A percentile compares a stretch with the other conserved stretches of the same genome.
These are phyloP conservation scores for Podargus strigoides DNA, from an alignment of 2,797 vertebrate species.

Conservation along the genomic window DNA sequence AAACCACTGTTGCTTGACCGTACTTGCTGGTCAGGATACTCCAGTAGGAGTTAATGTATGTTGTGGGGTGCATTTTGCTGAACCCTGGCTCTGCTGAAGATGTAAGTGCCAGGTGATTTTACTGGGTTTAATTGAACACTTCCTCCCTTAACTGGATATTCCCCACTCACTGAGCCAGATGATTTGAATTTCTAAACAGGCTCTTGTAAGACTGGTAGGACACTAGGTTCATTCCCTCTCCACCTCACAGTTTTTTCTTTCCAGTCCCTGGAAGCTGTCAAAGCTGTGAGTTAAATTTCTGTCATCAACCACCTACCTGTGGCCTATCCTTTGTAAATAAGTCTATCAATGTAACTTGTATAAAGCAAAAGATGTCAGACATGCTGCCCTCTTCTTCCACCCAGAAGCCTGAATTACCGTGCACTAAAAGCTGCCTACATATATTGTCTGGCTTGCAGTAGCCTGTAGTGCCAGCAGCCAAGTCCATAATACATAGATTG, in stretches of 20 bases:
- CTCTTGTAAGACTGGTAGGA: neutral
- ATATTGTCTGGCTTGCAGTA: neutral
- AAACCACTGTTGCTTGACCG: neutral
- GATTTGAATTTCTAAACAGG: neutral
- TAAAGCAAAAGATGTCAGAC: neutral
- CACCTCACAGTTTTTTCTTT: neutral
- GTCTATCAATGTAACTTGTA: neutral
- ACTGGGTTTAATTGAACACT: neutral
- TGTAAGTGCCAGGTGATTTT: neutral
- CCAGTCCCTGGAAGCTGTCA: neutral
- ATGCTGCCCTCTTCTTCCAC: neutral
- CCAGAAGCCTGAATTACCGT: neutral
- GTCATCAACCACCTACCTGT: neutral
- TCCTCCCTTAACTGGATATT: neutral
- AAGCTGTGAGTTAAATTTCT: neutral
- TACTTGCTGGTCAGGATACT: neutral
- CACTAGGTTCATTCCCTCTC: neutral
- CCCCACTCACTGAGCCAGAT: neutral
- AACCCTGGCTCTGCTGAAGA: neutral
- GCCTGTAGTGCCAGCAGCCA: neutral
- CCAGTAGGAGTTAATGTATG: neutral
- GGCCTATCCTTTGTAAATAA: neutral
- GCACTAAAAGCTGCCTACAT: neutral
- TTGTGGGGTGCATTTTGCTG: neutral
- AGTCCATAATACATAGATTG: neutral